Conservation (phyloP, 35 echinoderm and acorn worm species). For the Apostichopus californicus region DNA sequence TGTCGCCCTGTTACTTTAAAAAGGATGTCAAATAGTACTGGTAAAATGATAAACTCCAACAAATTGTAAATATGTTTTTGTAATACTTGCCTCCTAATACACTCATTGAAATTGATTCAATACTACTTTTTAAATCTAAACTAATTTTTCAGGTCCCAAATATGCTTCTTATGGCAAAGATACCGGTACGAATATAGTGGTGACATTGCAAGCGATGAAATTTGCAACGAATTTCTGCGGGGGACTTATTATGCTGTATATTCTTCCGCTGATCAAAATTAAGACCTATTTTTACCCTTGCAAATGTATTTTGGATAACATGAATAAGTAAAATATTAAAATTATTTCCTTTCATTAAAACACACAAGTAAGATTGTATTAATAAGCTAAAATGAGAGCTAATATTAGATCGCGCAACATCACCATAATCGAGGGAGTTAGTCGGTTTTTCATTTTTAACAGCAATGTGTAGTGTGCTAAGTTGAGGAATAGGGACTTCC, state of each 20-base stretch:
- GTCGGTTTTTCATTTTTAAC: conserved; percentile 4
- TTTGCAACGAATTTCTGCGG: not conserved
- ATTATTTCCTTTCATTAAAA: too few species aligned
- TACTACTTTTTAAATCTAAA: too few species aligned
- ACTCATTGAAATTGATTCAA: too few species aligned
- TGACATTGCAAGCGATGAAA: not conserved
- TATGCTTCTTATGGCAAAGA: too few species aligned
- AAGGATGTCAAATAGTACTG: not conserved
- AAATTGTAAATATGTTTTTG: not conserved
- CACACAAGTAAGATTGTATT: too few species aligned
- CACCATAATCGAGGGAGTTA: not conserved
- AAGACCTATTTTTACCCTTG: not conserved
- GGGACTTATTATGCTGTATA: not conserved
- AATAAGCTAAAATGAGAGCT: not conserved
- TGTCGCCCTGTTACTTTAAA: not conserved
- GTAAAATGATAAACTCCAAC: not conserved
- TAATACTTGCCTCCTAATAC: not conserved
- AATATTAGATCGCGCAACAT: conserved; percentile 3
- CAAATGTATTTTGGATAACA: not conserved
- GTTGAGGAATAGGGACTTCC: conserved; percentile 47
- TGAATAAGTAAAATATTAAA: not conserved
- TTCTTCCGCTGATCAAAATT: not conserved
- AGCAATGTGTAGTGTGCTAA: conserved; percentile 33
- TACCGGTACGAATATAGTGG: not conserved
- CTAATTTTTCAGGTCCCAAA: not conserved